Evolutionary conservation across 2,113 vertebrate species (phyloP).

Genomic region (Amia ocellicauda): DNA sequence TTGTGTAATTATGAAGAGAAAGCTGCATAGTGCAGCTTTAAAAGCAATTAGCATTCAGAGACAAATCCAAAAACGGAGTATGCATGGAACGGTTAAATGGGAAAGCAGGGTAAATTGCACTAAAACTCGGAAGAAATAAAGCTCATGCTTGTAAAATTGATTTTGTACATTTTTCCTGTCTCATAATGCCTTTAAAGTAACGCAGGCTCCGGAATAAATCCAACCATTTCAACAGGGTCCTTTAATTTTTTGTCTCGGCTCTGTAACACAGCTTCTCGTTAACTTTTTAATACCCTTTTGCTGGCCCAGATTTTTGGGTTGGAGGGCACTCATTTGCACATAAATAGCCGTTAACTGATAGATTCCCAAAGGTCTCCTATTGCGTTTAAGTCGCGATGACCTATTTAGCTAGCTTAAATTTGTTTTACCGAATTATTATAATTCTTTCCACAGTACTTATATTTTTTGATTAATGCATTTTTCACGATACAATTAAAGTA

Average conservation of each 20-base stretch:
- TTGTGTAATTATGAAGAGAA: too few relatives aligned
- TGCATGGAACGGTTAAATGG: not conserved
- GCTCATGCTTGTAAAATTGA: not conserved
- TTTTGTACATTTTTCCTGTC: slow-evolving; percentile 6
- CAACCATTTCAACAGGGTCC: slow-evolving; percentile 11
- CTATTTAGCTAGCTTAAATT: slow-evolving; percentile 90
- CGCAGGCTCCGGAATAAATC: not conserved
- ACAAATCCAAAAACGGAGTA: not conserved
- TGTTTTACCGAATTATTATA: slow-evolving; percentile 90
- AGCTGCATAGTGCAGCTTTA: too few relatives aligned
- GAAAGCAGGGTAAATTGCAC: not conserved
- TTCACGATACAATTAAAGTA: slow-evolving; percentile 93
- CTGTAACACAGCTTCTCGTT: slow-evolving; percentile 79
- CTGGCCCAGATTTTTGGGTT: slow-evolving; percentile 80
- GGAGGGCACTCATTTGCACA: slow-evolving; percentile 95
- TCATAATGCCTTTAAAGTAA: slow-evolving; percentile 2
- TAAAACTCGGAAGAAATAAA: not conserved
- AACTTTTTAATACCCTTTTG: slow-evolving; percentile 88
- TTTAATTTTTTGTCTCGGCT: slow-evolving; percentile 77
- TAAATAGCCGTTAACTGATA: slow-evolving; percentile 90
- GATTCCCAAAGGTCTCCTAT: slow-evolving; percentile 81
- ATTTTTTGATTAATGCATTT: slow-evolving; percentile 93
- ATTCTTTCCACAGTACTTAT: slow-evolving; percentile 85
- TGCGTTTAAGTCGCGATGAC: slow-evolving; percentile 83
- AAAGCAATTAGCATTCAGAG: not conserved